Conservation (phyloP, 1,140 invertebrate genomes). For the Globodera ellingtonae region DNA sequence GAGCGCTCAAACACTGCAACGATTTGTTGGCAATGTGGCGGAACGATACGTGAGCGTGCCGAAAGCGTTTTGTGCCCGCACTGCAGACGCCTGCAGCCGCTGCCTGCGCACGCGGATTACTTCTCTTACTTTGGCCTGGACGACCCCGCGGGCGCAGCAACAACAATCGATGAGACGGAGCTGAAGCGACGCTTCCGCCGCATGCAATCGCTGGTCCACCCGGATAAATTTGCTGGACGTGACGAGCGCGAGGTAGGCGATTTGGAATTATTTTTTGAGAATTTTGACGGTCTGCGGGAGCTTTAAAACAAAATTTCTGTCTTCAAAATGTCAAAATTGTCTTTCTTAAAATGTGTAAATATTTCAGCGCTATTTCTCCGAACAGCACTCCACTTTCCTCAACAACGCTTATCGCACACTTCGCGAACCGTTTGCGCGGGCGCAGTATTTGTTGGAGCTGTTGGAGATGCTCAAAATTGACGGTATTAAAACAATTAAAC, state of each 20-base stretch:
- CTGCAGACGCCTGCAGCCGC: slow-evolving; percentile 27
- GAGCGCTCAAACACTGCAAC: not conserved
- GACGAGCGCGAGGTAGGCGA: slow-evolving; percentile 18
- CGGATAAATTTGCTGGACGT: slow-evolving; percentile 26
- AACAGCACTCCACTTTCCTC: slow-evolving; percentile 31
- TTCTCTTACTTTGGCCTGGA: slow-evolving; percentile 31
- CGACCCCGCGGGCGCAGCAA: not conserved
- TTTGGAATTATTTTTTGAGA: not conserved
- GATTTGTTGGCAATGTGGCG: slow-evolving; percentile 31
- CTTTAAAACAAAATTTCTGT: not conserved
- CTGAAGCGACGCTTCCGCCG: slow-evolving; percentile 22
- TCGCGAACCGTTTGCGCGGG: slow-evolving; percentile 27
- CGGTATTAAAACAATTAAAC: not conserved
- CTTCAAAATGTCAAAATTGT: not conserved
- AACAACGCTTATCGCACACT: slow-evolving; percentile 31
- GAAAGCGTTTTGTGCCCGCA: slow-evolving; percentile 18
- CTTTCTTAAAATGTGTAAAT: no score
- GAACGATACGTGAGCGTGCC: not conserved
- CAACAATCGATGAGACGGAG: slow-evolving; percentile 19
- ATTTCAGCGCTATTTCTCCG: slow-evolving; percentile 19
- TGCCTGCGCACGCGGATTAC: slow-evolving; percentile 8
- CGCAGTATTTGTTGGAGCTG: slow-evolving; percentile 27
- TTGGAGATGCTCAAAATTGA: not conserved
- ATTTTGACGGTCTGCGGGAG: not conserved
- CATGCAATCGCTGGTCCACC: slow-evolving; percentile 31